Conservation (phyloP, 2,888 invertebrate genomes). For the Andrena chrysosceles region DNA sequence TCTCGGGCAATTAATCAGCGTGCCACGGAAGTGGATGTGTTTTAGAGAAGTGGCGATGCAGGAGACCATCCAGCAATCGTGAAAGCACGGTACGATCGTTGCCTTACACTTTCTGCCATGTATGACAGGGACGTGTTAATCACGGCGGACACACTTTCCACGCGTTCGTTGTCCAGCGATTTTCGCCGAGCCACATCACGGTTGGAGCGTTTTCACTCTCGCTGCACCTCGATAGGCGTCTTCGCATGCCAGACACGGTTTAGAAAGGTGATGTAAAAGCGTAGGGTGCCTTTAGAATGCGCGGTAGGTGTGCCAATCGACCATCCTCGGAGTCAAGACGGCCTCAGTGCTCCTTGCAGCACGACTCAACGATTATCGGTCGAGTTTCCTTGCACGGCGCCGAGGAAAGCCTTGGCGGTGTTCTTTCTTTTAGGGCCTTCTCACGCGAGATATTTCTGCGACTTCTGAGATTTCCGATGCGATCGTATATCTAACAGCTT, state of each 20-base stretch:
- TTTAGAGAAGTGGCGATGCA: not conserved
- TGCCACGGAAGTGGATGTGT: not conserved
- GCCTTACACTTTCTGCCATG: constrained; percentile 5
- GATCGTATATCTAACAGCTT: no score
- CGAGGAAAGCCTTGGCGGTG: not conserved
- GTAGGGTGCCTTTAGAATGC: constrained; percentile 47
- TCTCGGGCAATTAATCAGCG: no score
- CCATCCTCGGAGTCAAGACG: constrained; percentile 4
- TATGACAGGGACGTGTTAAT: constrained; percentile 49
- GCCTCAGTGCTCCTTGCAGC: constrained; percentile 9
- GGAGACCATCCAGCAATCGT: not conserved
- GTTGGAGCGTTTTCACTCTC: constrained; percentile 41
- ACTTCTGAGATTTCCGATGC: not conserved
- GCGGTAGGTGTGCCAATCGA: constrained; percentile 20
- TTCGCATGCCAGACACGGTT: constrained; percentile 52
- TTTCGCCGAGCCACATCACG: constrained; percentile 32
- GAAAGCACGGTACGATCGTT: constrained; percentile 34
- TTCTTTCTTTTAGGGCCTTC: not conserved
- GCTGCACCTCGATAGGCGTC: constrained; percentile 1
- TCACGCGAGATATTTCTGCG: no score
- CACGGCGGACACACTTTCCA: constrained; percentile 35
- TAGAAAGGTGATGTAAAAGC: constrained; percentile 60
- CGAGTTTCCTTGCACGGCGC: not conserved
- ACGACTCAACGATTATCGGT: constrained; percentile 21
- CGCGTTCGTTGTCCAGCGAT: constrained; percentile 24